Base-by-base conservation (phyloP, 2,797 vertebrate genomes). In the Fundulus diaphanus region DNA sequence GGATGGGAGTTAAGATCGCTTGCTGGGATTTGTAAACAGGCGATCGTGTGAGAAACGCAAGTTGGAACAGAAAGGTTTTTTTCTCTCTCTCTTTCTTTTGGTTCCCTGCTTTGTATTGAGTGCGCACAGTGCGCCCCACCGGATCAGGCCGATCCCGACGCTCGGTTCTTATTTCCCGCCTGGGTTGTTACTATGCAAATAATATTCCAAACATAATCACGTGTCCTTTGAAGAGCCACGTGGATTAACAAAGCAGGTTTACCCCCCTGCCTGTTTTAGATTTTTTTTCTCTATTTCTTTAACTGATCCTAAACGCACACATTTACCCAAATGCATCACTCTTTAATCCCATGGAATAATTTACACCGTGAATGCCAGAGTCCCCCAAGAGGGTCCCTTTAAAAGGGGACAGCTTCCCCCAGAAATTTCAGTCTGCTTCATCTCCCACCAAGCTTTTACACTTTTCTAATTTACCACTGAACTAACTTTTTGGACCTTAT, bases 181-280 rank as follows among this genome's bases (percentile, higher is more conserved):
- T 72, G 80, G 91, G 90, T 95, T 92, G 86, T 94, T 95, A 94
- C 96, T 96, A 95, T 96, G 96, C 96, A 95, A 96, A 96, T 95
- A 88, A 91, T 93, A 94, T 90, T 96, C 95, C 91, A 74, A 90
- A 93, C 90, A 90, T 89, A 94, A 95, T 98, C 97, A 97, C 97
- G 97, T 97, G 96, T 97, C 95, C 91, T 95, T 95, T 96, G 93
- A 96, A 95, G 94, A 94, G 96, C 97, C 97, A 98, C 97, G 97
- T 98, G 97, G 97, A 97, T 97, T 94, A 97, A 98, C 97, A 97
- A 96, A 97, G 96, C 95, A 96, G 94, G 95, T 95, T 95, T 95
- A 94, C 95, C 95, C 95, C 94, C 96, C 95, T 94, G 94, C 92
- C 88, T 92, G 87, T 95, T 94, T 94, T 94, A 93, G 93, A 91